These are phyloP conservation scores for Dryadula phaetusa DNA, from an alignment of 2,888 invertebrate genomes.

Conservation along the genomic window DNA sequence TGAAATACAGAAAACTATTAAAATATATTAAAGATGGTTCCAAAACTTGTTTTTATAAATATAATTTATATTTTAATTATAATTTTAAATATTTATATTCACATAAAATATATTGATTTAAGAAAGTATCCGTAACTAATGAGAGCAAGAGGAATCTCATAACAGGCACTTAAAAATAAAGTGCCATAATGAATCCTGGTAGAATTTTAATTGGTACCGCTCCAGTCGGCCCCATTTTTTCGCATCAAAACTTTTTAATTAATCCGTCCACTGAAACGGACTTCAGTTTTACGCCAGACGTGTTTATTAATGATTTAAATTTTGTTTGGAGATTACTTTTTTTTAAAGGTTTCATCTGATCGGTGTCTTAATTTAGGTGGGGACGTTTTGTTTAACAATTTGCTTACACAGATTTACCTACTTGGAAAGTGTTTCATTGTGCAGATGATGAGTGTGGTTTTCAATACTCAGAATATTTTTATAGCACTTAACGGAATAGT, in stretches of 20 bases:
- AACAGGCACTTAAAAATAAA: conserved; percentile 71
- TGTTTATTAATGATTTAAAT: conserved; percentile 59
- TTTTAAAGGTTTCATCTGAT: conserved; percentile 35
- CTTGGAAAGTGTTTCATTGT: no score
- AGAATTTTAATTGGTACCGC: conserved; percentile 76
- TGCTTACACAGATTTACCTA: neutral
- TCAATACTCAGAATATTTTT: no score
- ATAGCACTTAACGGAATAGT: no score
- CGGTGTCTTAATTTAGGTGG: conserved; percentile 32
- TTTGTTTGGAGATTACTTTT: conserved; percentile 39
- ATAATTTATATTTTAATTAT: neutral
- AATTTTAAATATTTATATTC: neutral
- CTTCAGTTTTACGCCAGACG: conserved; percentile 60
- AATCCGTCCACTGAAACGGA: conserved; percentile 68
- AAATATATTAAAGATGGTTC: no score
- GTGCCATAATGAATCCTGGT: conserved; percentile 71
- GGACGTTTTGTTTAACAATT: neutral
- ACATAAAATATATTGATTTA: conserved; percentile 6
- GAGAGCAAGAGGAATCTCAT: conserved; percentile 28
- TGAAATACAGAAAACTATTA: no score
- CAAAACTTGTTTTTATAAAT: no score
- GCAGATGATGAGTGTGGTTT: no score
- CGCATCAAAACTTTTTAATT: conserved; percentile 76
- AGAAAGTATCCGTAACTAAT: conserved; percentile 30
- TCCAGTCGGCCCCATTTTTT: conserved; percentile 56